Conservation (phyloP, 1,140 invertebrate genomes). For the Pseudomyrmex pallidus region DNA sequence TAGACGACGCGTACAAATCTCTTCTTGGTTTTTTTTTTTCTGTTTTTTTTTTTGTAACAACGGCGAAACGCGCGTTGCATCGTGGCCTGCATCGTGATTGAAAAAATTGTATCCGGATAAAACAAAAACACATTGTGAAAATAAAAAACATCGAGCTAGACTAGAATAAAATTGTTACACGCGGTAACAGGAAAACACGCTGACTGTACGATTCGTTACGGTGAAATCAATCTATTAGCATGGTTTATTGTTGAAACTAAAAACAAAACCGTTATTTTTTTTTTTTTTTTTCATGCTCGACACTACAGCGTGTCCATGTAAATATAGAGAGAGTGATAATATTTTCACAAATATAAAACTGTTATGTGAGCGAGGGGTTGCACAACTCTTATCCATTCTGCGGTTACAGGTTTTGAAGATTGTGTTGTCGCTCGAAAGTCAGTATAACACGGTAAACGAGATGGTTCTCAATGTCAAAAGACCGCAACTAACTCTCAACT, state of each 20-base stretch:
- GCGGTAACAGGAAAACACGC: slow-evolving; percentile 41
- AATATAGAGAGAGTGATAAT: no score
- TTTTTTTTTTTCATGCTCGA: background rate
- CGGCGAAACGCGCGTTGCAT: background rate
- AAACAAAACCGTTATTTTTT: slow-evolving; percentile 3
- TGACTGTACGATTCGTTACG: slow-evolving; percentile 43
- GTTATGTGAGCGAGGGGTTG: no score
- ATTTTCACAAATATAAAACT: no score
- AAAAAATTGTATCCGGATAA: slow-evolving; percentile 44
- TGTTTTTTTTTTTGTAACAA: slow-evolving; percentile 14
- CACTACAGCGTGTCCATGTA: background rate
- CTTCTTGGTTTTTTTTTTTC: background rate
- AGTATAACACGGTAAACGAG: background rate
- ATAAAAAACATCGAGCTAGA: slow-evolving; percentile 20
- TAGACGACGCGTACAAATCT: background rate
- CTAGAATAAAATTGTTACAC: slow-evolving; percentile 54
- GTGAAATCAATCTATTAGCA: slow-evolving; percentile 47
- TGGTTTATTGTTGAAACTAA: slow-evolving; percentile 48
- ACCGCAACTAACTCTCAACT: background rate
- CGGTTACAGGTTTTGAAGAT: background rate
- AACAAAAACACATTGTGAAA: slow-evolving; percentile 45
- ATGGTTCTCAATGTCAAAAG: background rate
- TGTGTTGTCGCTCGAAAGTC: background rate
- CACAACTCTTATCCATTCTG: background rate
- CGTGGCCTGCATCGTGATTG: slow-evolving; percentile 27